phyloP scores from a whole-genome alignment of 2,113 vertebrate genomes.

The Pelecanoides urinatrix region DNA sequence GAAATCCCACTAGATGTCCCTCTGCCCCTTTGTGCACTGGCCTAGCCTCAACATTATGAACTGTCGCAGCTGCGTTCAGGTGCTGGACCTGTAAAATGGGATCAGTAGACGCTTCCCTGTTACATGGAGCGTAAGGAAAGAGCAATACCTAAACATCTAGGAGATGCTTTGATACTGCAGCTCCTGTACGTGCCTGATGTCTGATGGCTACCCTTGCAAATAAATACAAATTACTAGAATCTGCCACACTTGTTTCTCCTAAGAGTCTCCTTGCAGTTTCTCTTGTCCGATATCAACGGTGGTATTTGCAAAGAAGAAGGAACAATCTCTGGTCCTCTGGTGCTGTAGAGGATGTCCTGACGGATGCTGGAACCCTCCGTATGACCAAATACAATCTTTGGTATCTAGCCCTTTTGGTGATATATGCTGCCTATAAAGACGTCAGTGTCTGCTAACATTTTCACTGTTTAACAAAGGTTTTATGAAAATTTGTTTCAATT shows the following conservation, averaged over 20 bases:
- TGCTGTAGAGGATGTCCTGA: background rate
- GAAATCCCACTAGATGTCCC: slow-evolving; percentile 50
- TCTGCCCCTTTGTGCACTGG: slow-evolving; percentile 4
- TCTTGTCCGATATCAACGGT: background rate
- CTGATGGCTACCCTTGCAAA: background rate
- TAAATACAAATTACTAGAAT: background rate
- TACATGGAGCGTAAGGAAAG: background rate
- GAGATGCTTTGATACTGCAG: background rate
- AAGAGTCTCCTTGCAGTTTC: background rate
- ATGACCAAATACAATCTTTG: background rate
- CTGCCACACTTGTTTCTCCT: background rate
- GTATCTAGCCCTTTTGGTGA: background rate
- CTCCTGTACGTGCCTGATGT: background rate
- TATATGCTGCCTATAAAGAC: background rate
- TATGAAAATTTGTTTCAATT: background rate
- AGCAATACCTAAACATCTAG: background rate
- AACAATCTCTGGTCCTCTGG: background rate
- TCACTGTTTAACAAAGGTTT: background rate
- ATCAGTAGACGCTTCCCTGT: background rate
- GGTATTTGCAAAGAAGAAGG: background rate
- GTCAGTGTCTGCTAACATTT: background rate
- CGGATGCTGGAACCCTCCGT: background rate
- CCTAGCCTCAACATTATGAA: background rate
- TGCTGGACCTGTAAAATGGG: background rate
- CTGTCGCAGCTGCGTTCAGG: background rate